Evolutionary conservation across 2,113 vertebrate species (phyloP).

Genomic region (Agapornis roseicollis): DNA sequence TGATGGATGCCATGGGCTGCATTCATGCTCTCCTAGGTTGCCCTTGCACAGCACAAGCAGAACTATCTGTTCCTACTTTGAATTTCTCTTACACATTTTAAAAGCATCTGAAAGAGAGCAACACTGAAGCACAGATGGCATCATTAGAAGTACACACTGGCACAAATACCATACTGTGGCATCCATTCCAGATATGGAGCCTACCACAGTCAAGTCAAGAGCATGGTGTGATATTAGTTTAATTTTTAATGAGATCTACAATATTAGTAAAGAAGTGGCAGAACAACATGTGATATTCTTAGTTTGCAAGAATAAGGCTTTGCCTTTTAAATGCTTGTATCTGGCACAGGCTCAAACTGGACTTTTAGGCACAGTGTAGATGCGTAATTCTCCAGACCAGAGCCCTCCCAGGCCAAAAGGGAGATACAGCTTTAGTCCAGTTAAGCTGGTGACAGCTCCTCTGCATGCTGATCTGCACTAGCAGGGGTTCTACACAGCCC

Average conservation of each 20-base stretch:
- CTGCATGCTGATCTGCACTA: background rate
- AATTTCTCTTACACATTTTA: background rate
- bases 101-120: background rate
- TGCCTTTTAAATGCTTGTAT: background rate
- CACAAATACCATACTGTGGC: slow-evolving; percentile 15
- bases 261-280: background rate
- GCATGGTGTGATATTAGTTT: slow-evolving; percentile 11
- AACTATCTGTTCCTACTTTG: background rate
- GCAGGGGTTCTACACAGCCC: background rate
- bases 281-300: background rate
- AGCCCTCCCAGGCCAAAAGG: background rate
- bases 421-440: background rate
- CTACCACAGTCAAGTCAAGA: slow-evolving; percentile 5
- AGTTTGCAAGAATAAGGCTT: background rate
- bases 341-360: background rate
- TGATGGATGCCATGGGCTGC: background rate
- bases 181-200: slow-evolving; percentile 15
- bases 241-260: slow-evolving; percentile 24
- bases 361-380: background rate
- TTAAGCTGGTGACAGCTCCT: background rate
- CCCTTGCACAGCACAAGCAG: background rate
- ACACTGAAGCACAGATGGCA: background rate
- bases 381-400: background rate
- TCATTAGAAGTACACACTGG: slow-evolving; percentile 10
- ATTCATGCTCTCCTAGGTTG: background rate